These are phyloP conservation scores for Phrynosoma blainvillii DNA, from an alignment of 2,113 vertebrate genomes.

Conservation along the genomic window DNA sequence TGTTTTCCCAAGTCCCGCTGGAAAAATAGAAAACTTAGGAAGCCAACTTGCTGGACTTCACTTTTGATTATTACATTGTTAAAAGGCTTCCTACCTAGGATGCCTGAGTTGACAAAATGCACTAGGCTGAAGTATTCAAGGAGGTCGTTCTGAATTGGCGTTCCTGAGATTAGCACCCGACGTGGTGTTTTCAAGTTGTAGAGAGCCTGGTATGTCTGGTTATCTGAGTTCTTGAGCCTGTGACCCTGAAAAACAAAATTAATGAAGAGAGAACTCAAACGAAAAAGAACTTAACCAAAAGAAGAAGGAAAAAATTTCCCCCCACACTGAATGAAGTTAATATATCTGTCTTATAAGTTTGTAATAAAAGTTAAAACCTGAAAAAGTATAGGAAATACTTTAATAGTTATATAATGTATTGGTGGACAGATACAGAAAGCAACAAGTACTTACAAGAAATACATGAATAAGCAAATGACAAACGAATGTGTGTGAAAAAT, in stretches of 20 bases:
- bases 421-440: neutral
- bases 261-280: neutral
- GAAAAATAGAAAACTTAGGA: neutral
- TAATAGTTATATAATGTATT: neutral
- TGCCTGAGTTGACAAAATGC: slow-evolving; percentile 94
- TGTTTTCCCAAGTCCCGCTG: neutral
- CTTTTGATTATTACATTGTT: neutral
- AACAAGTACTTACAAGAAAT: neutral
- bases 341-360: neutral
- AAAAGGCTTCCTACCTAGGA: slow-evolving; percentile 83
- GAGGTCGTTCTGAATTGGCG: slow-evolving; percentile 96
- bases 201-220: slow-evolving; percentile 96
- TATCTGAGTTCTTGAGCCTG: slow-evolving; percentile 96
- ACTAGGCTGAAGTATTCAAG: slow-evolving; percentile 98
- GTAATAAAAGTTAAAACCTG: neutral
- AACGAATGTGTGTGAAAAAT: neutral
- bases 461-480: neutral
- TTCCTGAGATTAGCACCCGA: slow-evolving; percentile 94
- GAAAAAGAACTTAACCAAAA: neutral
- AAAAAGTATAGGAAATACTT: neutral
- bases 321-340: neutral
- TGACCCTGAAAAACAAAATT: slow-evolving; percentile 83
- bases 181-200: slow-evolving; percentile 88
- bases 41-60: neutral
- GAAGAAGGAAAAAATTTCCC: neutral